Evolutionary conservation across 1,140 invertebrate species (phyloP).

Genomic region (Drosophila subobscura): DNA sequence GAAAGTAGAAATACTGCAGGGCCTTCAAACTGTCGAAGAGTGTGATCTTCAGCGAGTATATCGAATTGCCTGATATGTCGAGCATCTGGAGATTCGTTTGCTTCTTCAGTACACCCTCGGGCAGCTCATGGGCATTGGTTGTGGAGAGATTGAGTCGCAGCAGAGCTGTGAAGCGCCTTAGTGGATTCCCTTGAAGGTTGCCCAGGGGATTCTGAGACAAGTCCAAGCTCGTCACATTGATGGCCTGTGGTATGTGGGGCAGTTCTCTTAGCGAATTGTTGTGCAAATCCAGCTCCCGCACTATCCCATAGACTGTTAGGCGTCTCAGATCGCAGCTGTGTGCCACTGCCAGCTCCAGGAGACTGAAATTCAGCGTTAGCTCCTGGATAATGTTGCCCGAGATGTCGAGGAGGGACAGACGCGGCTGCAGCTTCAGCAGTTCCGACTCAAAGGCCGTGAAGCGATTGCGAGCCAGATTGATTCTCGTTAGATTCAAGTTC

Average conservation of each 20-base stretch:
- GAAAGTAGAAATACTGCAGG: slow-evolving; percentile 82
- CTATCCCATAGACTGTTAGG: slow-evolving; percentile 61
- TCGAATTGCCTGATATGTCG: slow-evolving; percentile 71
- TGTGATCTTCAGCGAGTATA: slow-evolving; percentile 75
- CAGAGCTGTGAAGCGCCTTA: slow-evolving; percentile 65
- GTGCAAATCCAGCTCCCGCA: slow-evolving; percentile 70
- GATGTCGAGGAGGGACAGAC: slow-evolving; percentile 60
- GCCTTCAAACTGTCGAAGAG: slow-evolving; percentile 74
- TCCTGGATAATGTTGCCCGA: slow-evolving; percentile 75
- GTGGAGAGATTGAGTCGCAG: slow-evolving; percentile 68
- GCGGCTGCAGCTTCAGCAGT: slow-evolving; percentile 61
- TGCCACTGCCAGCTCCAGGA: slow-evolving; percentile 48
- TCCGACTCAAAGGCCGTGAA: slow-evolving; percentile 75
- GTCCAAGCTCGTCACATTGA: slow-evolving; percentile 71
- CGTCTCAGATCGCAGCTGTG: slow-evolving; percentile 73
- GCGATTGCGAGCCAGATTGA: slow-evolving; percentile 64
- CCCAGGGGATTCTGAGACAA: slow-evolving; percentile 76
- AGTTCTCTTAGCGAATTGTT: slow-evolving; percentile 78
- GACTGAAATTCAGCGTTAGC: slow-evolving; percentile 68
- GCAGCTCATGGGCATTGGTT: slow-evolving; percentile 62
- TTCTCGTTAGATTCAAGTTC: slow-evolving; percentile 68
- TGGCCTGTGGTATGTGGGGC: slow-evolving; percentile 69
- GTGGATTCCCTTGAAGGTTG: slow-evolving; percentile 66
- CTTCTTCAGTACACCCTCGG: slow-evolving; percentile 77
- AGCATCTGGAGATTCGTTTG: slow-evolving; percentile 69